Base-by-base conservation (phyloP, 2,888 invertebrate species). In the Parasteatoda lunata region DNA sequence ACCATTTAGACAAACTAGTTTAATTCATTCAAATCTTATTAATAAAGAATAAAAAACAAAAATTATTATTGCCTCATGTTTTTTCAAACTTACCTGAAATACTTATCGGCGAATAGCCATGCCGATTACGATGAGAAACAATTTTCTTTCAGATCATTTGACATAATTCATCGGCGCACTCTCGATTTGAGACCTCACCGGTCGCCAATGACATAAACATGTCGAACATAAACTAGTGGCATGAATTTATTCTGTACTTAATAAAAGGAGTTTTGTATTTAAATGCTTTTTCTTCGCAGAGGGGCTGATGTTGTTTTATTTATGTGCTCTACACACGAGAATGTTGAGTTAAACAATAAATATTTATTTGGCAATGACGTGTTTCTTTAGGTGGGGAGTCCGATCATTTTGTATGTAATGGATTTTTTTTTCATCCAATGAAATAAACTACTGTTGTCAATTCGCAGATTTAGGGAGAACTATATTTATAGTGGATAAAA, bases 351-450 rank as follows among this genome's bases (percentile, higher is more conserved):
- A n/a, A 7, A 9, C 59, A 59, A 59, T 59, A 59, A 59, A 59
- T 59, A 59, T 5, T 59, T 59, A n/a, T 59, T 59, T 59, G 59
- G 59, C 59, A 59, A n/a, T 59, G 59, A 59, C 59, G n/a, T n/a
- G n/a, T 59, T 59, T 59, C 11, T 59, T n/a, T 30, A 30, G 30
- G 30, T 30, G 30, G 30, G 30, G 30, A 30, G 30, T 30, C 30
- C 30, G 30, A 30, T 30, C 30, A 30, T 30, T 30, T 30, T 30
- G 30, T 30, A 30, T 30, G 30, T 30, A 30, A 30, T 30, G 30
- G 30, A 30, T 30, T 30, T 30, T 30, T n/a, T 30, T 30, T 30
- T 30, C 30, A 30, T 30, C 30, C 30, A 30, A 30, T 30, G 30
- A 30, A 30, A 30, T 30, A 30, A 30, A 30, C 30, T 30, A 30